A percentile compares a stretch with the other conserved stretches of the same genome.
Evolutionary conservation across 2,797 vertebrate genomes (phyloP).

Genomic region (Poeciliopsis infans): DNA sequence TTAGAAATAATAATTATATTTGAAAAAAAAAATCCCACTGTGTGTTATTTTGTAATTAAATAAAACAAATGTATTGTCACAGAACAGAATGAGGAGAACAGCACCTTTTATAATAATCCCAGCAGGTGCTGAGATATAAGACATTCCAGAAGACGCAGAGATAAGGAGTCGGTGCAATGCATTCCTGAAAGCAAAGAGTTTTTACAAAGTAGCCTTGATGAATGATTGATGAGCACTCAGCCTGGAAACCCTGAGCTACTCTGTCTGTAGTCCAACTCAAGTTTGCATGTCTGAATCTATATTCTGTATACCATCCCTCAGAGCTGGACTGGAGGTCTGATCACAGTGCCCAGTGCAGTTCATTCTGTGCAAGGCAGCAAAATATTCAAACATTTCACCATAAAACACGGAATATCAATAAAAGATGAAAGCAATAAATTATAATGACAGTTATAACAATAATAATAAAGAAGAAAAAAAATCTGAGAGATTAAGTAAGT

Average conservation of each 20-base stretch:
- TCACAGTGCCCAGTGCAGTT: neutral
- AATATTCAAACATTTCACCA: neutral
- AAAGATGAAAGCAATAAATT: too few relatives aligned
- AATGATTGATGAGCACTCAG: constrained; percentile 14
- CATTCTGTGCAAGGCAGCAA: neutral
- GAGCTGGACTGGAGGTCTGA: neutral
- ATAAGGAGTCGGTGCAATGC: constrained; percentile 11
- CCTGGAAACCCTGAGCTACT: constrained; percentile 19
- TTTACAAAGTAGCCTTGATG: constrained; percentile 18
- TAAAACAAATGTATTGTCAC: constrained; percentile 36
- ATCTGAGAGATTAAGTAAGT: neutral
- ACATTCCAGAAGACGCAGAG: constrained; percentile 6
- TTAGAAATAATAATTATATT: constrained; percentile 47
- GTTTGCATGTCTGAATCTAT: constrained; percentile 19
- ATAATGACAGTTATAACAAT: too few relatives aligned
- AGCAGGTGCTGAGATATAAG: constrained; percentile 6
- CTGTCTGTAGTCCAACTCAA: constrained; percentile 22
- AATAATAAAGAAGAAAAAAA: too few relatives aligned
- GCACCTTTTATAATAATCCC: constrained; percentile 25
- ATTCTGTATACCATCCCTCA: constrained; percentile 1
- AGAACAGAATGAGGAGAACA: constrained; percentile 14
- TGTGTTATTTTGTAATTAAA: constrained; percentile 53
- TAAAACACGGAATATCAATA: too few relatives aligned
- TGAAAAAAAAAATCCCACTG: neutral
- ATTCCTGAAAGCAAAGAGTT: constrained; percentile 20